phyloP scores from a whole-genome alignment of 2,888 invertebrate genomes.

The Leucoma salicis region DNA sequence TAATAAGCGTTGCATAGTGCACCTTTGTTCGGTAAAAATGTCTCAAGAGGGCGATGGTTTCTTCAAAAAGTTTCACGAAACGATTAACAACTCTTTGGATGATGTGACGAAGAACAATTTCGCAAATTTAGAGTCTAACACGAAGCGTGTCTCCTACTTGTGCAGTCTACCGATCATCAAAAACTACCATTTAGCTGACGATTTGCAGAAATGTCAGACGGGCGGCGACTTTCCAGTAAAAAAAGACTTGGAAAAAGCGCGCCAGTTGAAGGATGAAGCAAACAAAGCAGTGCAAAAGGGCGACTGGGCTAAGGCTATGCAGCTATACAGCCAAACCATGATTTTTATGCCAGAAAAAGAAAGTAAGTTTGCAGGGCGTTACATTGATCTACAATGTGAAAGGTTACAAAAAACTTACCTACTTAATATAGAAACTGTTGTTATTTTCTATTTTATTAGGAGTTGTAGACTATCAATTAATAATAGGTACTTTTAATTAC shows the following conservation, averaged over 20 bases:
- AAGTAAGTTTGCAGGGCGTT: constrained; percentile 73
- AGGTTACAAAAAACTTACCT: constrained; percentile 18
- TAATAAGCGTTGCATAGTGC: constrained; percentile 31
- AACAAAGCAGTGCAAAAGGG: constrained; percentile 88
- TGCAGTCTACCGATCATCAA: constrained; percentile 76
- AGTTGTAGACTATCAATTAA: too few relatives aligned
- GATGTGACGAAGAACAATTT: constrained; percentile 85
- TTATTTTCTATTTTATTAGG: too few relatives aligned
- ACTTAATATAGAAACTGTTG: too few relatives aligned
- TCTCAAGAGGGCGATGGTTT: constrained; percentile 69
- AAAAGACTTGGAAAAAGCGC: constrained; percentile 83
- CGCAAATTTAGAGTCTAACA: constrained; percentile 82
- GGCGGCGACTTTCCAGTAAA: constrained; percentile 63
- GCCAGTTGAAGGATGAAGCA: constrained; percentile 86
- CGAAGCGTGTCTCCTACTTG: constrained; percentile 84
- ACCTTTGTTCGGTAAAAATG: constrained; percentile 44
- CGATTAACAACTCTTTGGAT: constrained; percentile 77
- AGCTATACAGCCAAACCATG: constrained; percentile 87
- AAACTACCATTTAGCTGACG: constrained; percentile 74
- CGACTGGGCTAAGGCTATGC: constrained; percentile 86
- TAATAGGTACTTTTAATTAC: too few relatives aligned
- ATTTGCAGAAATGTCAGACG: constrained; percentile 56
- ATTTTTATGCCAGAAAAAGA: constrained; percentile 85
- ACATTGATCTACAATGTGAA: constrained; percentile 20
- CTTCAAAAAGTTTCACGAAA: constrained; percentile 85